Base-by-base conservation (phyloP, 2,888 invertebrate genomes). In the Hirtodrosophila duncani region DNA sequence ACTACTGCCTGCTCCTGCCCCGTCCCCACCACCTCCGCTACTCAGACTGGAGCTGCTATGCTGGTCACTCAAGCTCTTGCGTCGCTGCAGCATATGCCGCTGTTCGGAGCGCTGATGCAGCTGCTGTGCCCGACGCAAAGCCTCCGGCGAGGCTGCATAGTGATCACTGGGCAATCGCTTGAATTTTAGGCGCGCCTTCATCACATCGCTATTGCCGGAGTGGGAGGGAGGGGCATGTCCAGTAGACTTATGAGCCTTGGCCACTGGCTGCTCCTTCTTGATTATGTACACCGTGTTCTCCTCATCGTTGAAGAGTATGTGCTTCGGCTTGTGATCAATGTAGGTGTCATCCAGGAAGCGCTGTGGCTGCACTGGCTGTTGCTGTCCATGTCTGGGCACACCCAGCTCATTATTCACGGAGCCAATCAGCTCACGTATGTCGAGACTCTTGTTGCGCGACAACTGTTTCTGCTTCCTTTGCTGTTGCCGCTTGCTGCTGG, bases 1-100 rank as follows among this genome's bases (percentile, higher is more conserved):
- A 14, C 26, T 53, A 0, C 58, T 34, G 24, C 26, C 48, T 7
- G 41, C 41, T 5, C 57, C 63, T 14, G 88, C 80, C 90, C 91
- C 66, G 90, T 91, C 67, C 83, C 60, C 63, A 24, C 82, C 88
- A 56, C 79, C 87, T 49, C 81, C 86, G 60, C 69, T 84, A 53
- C 82, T 84, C 2, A 81, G 58, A 29, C 83, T 84, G 42, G 82
- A 83, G 59, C 72, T 83, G 43, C 66, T 65, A 26, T 74, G 72
- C 57, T 64, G 57, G 38, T 78, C 72, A 10, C 82, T 85, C 20
- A 85, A 70, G 3, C 84, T 85, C 37, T 83, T 83, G 16, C 85
- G 77, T 1, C 85, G 74, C 23, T 74, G 83, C 49, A 79, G 8
- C 52, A 45, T 52, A 16, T 81, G 68, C 0, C 78, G 74, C 26